Conservation (phyloP, 2,888 invertebrate genomes). For the Seira sanloemensis region DNA sequence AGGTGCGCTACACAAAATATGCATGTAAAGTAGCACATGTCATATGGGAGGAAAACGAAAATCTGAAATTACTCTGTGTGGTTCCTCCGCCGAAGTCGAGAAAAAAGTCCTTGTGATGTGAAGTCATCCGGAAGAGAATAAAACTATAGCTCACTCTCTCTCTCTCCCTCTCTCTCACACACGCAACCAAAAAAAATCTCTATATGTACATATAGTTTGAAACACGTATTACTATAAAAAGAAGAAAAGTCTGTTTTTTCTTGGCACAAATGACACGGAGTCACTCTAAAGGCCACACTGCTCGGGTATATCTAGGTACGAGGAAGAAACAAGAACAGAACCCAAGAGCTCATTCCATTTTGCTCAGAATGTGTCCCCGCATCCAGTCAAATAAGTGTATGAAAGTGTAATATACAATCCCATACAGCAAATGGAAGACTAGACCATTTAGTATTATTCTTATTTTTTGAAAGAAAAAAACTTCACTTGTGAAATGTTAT, state of each 20-base stretch:
- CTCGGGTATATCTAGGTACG: too few species aligned
- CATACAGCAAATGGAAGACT: conserved; percentile 48
- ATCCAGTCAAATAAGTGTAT: conserved; percentile 52
- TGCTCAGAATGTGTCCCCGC: too few species aligned
- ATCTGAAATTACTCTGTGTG: background rate
- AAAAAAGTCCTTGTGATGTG: background rate
- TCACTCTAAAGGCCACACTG: too few species aligned
- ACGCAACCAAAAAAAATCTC: too few species aligned
- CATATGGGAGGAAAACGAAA: background rate
- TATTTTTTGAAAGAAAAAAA: background rate
- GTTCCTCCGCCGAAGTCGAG: too few species aligned
- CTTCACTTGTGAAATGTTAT: conserved; percentile 42
- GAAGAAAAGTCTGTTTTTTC: too few species aligned
- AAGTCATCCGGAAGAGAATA: background rate
- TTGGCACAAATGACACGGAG: too few species aligned
- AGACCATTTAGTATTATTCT: conserved; percentile 5
- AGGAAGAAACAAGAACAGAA: too few species aligned
- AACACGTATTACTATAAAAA: too few species aligned
- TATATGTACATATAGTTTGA: too few species aligned
- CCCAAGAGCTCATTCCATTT: too few species aligned
- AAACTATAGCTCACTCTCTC: background rate
- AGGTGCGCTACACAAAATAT: background rate
- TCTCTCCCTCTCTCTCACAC: too few species aligned
- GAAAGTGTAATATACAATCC: conserved; percentile 59
- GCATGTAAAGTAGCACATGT: background rate